phyloP scores from a whole-genome alignment of 2,888 invertebrate genomes.

The Tortrix viridana region DNA sequence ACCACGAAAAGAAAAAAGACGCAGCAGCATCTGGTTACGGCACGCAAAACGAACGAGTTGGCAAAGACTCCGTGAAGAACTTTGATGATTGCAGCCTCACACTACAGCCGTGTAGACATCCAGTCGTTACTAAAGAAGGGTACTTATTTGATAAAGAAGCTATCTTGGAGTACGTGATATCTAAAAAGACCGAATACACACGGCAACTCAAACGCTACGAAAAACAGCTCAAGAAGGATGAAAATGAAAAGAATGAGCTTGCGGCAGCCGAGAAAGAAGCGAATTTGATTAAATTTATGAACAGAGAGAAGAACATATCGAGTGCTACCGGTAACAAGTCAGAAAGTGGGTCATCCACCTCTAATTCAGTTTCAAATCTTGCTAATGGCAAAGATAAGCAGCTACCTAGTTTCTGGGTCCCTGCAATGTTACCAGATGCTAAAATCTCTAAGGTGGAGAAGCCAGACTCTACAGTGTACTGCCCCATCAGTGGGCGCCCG shows the following conservation, averaged over 20 bases:
- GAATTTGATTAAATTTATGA: constrained; percentile 91
- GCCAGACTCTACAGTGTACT: constrained; percentile 72
- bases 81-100: constrained; percentile 99
- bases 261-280: constrained; percentile 89
- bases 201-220: constrained; percentile 96
- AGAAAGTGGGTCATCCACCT: constrained; percentile 50
- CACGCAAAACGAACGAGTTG: constrained; percentile 92
- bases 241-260: constrained; percentile 87
- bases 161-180: constrained; percentile 96
- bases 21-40: constrained; percentile 97
- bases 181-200: constrained; percentile 96
- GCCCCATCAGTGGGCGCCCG: constrained; percentile 86
- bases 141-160: constrained; percentile 98
- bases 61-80: constrained; percentile 95
- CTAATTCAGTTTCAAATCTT: constrained; percentile 90
- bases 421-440: constrained; percentile 95
- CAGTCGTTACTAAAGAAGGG: constrained; percentile 93
- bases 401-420: constrained; percentile 98
- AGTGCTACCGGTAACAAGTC: constrained; percentile 58
- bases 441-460: constrained; percentile 84
- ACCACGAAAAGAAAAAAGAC: constrained; percentile 98
- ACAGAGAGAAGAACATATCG: constrained; percentile 91
- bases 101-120: constrained; percentile 97
- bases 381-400: constrained; percentile 89
- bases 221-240: constrained; percentile 91